Evolutionary conservation across 1,140 invertebrate species (phyloP), one percentile per base, ranked within the genome.

Genomic region (Macrocentrus cingulum): DNA sequence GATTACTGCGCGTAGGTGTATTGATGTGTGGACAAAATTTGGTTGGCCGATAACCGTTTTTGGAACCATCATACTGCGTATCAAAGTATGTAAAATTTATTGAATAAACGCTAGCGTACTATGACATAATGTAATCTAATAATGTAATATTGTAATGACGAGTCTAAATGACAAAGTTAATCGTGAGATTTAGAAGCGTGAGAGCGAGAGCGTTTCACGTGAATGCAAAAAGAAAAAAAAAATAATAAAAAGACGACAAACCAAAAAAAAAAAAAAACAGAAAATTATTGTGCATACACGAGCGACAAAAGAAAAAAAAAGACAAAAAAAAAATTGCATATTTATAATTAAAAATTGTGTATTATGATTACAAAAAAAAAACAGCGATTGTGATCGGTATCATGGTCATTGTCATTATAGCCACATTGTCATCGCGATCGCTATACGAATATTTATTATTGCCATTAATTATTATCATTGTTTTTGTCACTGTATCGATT

Each of bases 21-120:
- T 80, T 78, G 77, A 79, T 80, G 78, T 78, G 77, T 79, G 77
- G 76, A 78, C 76, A 78, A 80, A 80, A 80, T 80, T 79, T 76
- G 77, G 76, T 80, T 79, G 76, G 76, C 77, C 76, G 74, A 77
- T 78, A 75, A 80, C 77, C 76, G 76, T 78, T 79, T 78, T 80
- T 80, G 75, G 73, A 78, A 75, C 76, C 77, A 80, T 80, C 77
- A 78, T 80, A 80, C 76, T 80, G 74, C 76, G 76, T 79, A 78
- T 79, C 76, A 80, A 79, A 80, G 77, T 79, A 78, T 80, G 77
- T 80, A 80, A 80, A 80, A 80, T 80, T 79, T 78, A 80, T 79
- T 72, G 75, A 80, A 78, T 80, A 80, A 80, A 80, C 73, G 75
- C 76, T 79, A 79, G 76, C 76, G 73, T 79, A 80, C 76, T 79